Conservation (phyloP, 2,113 vertebrate genomes). For the Crypturellus undulatus region DNA sequence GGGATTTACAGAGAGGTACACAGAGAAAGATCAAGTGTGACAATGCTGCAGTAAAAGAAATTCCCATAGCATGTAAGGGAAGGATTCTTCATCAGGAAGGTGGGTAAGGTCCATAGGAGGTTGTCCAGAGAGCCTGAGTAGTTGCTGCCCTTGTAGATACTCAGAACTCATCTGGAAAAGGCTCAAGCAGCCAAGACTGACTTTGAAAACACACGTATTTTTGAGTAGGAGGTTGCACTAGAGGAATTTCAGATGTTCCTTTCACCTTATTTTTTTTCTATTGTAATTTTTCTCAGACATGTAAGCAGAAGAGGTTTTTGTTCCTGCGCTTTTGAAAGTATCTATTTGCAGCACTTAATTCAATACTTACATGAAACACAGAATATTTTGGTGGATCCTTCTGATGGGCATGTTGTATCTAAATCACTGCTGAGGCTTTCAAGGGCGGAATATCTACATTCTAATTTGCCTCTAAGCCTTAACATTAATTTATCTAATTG, state of each 20-base stretch:
- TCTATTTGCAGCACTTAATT: rapidly evolving
- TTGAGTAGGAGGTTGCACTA: neutral
- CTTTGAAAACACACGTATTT: neutral
- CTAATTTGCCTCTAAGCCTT: neutral
- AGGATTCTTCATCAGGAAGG: neutral
- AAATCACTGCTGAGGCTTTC: neutral
- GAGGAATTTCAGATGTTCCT: neutral
- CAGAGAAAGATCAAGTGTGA: neutral
- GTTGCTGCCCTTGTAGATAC: neutral
- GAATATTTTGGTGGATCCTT: neutral
- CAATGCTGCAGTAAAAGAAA: neutral
- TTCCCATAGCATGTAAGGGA: too few species aligned
- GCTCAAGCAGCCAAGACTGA: neutral
- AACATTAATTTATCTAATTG: neutral
- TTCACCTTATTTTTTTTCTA: neutral
- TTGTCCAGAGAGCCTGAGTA: neutral
- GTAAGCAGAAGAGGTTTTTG: neutral
- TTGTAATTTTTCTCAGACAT: neutral
- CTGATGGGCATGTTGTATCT: neutral
- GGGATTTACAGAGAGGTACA: neutral
- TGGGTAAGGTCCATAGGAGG: neutral
- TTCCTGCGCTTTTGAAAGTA: neutral
- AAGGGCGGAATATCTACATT: neutral
- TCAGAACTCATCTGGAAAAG: neutral
- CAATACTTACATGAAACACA: neutral